These are phyloP conservation scores for Apis florea DNA, from an alignment of 1,140 invertebrate species.

Conservation along the genomic window DNA sequence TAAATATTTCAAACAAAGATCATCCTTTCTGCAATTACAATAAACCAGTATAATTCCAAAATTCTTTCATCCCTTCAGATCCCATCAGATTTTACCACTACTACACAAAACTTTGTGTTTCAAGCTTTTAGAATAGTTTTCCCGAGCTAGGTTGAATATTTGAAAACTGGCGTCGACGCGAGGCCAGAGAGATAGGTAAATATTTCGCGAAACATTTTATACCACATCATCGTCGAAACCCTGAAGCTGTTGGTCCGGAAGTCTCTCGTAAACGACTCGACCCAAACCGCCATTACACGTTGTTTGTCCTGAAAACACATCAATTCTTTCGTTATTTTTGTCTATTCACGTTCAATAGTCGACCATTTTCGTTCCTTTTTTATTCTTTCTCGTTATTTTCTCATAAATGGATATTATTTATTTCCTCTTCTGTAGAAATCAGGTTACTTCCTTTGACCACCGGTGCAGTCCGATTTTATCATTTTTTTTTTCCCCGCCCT, in stretches of 20 bases:
- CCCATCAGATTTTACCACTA: neutral
- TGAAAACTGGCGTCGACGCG: neutral
- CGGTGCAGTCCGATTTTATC: conserved; percentile 52
- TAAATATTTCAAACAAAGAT: neutral
- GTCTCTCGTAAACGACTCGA: conserved; percentile 91
- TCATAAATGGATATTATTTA: conserved; percentile 48
- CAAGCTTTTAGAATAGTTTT: neutral
- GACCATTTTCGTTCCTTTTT: neutral
- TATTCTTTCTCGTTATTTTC: neutral
- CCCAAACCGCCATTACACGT: conserved; percentile 93
- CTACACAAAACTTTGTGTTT: neutral
- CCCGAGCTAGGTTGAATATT: neutral
- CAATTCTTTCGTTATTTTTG: conserved; percentile 37
- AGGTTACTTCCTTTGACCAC: conserved; percentile 49
- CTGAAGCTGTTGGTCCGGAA: conserved; percentile 93
- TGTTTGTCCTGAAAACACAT: conserved; percentile 86
- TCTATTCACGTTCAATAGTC: neutral
- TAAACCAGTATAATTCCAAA: neutral
- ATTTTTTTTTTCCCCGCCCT: conserved; percentile 15
- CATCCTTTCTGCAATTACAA: neutral
- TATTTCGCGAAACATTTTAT: conserved; percentile 34
- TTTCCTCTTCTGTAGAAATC: conserved; percentile 54
- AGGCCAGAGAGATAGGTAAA: neutral
- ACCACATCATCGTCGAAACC: conserved; percentile 94
- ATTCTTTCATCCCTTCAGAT: neutral